Base-by-base conservation (phyloP, 1,140 invertebrate genomes). In the Liolophura sinensis region DNA sequence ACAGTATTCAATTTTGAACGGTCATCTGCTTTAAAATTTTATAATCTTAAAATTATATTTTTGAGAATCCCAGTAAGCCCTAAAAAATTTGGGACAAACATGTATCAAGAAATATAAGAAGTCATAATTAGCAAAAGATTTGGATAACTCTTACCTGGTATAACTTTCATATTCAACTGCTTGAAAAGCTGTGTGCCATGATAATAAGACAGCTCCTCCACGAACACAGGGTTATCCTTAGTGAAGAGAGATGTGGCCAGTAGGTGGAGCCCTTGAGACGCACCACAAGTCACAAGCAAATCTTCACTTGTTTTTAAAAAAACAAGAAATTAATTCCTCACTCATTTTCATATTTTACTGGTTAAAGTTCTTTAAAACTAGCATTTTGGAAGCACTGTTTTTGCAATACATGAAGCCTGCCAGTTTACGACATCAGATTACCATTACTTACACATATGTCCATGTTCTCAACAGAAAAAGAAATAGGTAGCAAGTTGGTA, bases 141-240 rank as follows among this genome's bases (percentile, higher is more conserved):
- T 24, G 24, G 31, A 60, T 68, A 57, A 56, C 49, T 15, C 65
- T 63, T 70, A 85, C 87, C 81, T 78, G 88, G 80, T 48, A 90
- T 78, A 47, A 91, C 83, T 71, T 84, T 86, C 60, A 89, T 84
- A 7, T 85, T 79, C 27, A 87, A 85, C 54, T 88, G 82, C 62
- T 82, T 84, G 67, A 91, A 87, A 9, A 84, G 78, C 52, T 88
- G 85, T 14, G 89, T 72, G 11, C 88, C 89, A 70, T 89, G 86
- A 85, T 90, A 91, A 70, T 91, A 91, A 16, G 89, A 89, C 40
- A 87, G 88, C 79, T 91, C 88, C 72, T 91, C 90, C 12, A 90
- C 86, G 75, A 91, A 91, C 49, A 91, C 87, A 27, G 87, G 77
- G 3, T 85, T 87, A 61, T 87, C 83, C 16, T 87, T 85, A n/a